A percentile compares a stretch with the other conserved stretches of the same genome.
These are phyloP conservation scores for Morone chrysops DNA, from an alignment of 2,113 vertebrate genomes.

Conservation along the genomic window DNA sequence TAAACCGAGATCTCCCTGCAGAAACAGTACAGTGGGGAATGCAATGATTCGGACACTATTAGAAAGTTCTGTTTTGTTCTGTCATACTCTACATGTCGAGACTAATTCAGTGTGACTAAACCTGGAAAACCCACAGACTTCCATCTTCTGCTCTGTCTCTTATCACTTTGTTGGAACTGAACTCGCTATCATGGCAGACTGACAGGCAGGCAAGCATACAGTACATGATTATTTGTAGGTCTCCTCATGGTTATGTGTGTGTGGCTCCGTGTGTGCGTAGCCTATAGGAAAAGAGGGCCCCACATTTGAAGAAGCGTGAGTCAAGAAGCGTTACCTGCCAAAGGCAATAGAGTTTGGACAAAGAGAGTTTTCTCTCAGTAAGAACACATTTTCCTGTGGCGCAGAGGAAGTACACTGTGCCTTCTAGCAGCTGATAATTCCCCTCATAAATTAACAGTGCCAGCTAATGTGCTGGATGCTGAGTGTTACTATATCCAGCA, in stretches of 20 bases:
- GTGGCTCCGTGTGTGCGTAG: conserved; percentile 18
- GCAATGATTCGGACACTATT: neutral
- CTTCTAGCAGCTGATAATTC: conserved; percentile 10
- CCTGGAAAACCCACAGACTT: conserved; percentile 53
- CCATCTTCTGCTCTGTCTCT: conserved; percentile 49
- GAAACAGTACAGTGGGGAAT: neutral
- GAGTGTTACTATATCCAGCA: neutral
- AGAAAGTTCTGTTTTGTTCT: neutral
- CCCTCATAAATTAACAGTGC: conserved; percentile 1
- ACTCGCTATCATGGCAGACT: conserved; percentile 23
- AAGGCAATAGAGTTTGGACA: conserved; percentile 55
- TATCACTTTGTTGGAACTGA: conserved; percentile 33
- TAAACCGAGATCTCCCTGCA: neutral
- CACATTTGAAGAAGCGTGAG: conserved; percentile 39
- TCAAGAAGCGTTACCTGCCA: conserved; percentile 59
- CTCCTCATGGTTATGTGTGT: conserved; percentile 11
- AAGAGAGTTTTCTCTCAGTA: conserved; percentile 50
- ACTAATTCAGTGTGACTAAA: conserved; percentile 53
- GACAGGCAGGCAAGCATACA: conserved; percentile 14
- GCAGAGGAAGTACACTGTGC: neutral
- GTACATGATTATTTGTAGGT: conserved; percentile 36
- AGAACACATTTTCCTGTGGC: conserved; percentile 34
- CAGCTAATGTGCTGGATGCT: conserved; percentile 12
- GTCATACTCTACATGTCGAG: conserved; percentile 32
- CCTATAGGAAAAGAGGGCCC: conserved; percentile 29